Evolutionary conservation across 2,888 invertebrate genomes (phyloP), one percentile per base, ranked within the genome.

Genomic region (Pollenia angustigena): DNA sequence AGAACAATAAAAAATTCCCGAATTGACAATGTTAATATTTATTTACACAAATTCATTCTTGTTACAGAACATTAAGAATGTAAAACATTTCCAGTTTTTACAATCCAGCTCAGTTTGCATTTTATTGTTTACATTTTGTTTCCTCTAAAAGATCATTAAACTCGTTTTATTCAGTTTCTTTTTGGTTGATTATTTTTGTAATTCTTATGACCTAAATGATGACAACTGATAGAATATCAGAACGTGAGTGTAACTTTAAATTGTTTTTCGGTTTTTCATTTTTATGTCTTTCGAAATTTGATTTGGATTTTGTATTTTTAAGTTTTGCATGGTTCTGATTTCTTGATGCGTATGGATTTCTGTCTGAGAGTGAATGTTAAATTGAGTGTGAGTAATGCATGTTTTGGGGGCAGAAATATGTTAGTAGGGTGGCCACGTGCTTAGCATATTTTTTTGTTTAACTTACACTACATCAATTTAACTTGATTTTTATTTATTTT

Each of bases 401-500:
- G 60, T 46, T 56, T 56, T 64, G 52, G 48, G 54, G 11, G 1
- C 11, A n/a, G 60, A 46, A 48, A 48, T 68, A 58, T 58, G 52
- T 75, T 79, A 75, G 75, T 80, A 71, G 80, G 64, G 80, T 83
- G 75, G 64, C 82, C 82, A 86, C 82, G 86, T 86, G 82, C 64
- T 79, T 64, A n/a, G 81, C 58, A 85, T 82, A 82, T 75, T 75
- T 75, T 75, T 75, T 48, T 16, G 50, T 79, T 44, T 12, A 12
- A 62, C 8, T 54, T 48, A 48, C 14, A 46, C 23, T 52, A 18
- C 32, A 81, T 69, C n/a, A n/a, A 60, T 71, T 52, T 58, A 48
- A 60, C 42, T 60, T 32, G 23, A 60, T 50, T 32, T 44, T 69
- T 42, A 14, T 8, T 16, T 56, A n/a, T 52, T 71, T 74, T 56